Evolutionary conservation across 2,888 invertebrate species (phyloP), one percentile per base, ranked within the genome.

Genomic region (Parthenolecanium corni): DNA sequence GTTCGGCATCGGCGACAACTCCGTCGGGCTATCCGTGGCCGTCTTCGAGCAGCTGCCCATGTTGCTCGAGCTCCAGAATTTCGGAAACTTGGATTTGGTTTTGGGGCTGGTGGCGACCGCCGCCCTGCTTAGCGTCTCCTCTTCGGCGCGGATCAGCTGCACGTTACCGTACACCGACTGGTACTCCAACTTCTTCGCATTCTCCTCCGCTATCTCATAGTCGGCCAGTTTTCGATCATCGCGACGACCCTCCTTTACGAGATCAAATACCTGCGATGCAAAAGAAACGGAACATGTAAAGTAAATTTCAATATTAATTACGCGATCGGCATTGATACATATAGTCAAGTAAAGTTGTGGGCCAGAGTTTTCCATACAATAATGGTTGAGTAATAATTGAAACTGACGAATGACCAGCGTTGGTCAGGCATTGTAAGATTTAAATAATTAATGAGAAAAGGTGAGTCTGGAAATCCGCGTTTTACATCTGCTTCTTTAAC

Each of bases 51-150:
- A 73, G 52, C 74, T 73, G 46, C 75, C 76, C 65, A 76, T 76
- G 63, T 64, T 64, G 20, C 67, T 67, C 25, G 67, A 64, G 36
- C 67, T 68, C 66, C 70, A 66, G 24, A 89, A 77, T 70, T 84
- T 80, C 68, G 85, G 83, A 54, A 88, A 74, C 73, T 89, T 89
- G 20, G 83, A 77, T 31, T 85, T 79, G 42, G 86, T 78, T 71
- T 88, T 88, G 1, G 89, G 89, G 73, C 89, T 89, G 57, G 82
- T 72, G 31, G 68, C 68, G 64, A 73, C 73, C 2, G 71, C 58
- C 5, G 66, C 61, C 69, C 2, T 70, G 68, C 38, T 21, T 25
- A 18, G 12, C 6, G 61, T 42, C 24, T 58, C 46, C 18, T 63
- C 53, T 20, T 52, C 52, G 53, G 49, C 47, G 5, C 31, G 25